Percentiles rank a stretch among this genome's conserved stretches.
Conservation (phyloP, 2,113 vertebrate species). For the Anser cygnoides region DNA sequence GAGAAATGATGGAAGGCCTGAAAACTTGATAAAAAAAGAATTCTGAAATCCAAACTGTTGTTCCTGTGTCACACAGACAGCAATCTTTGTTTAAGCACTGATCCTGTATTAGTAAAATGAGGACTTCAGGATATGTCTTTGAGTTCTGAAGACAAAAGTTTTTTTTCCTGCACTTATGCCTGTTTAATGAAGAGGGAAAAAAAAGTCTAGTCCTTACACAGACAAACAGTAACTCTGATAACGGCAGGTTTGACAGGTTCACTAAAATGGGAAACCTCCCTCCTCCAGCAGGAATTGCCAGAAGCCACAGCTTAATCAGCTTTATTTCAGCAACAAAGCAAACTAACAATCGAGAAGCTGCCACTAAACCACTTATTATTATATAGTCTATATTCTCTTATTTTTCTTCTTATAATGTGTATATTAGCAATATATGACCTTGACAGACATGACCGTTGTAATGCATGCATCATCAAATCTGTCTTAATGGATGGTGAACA, state of each 20-base stretch:
- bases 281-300: not conserved
- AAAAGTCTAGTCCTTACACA: not conserved
- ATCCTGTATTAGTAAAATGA: not conserved
- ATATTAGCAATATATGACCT: not conserved
- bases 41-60: not conserved
- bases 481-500: not conserved
- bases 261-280: not conserved
- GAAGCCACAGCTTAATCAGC: not conserved
- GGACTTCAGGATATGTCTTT: no score
- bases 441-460: not conserved
- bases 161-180: not conserved
- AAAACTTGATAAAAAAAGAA: not conserved
- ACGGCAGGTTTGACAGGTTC: not conserved
- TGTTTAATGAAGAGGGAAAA: not conserved
- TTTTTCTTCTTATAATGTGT: not conserved
- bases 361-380: not conserved
- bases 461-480: not conserved
- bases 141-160: not conserved
- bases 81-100: not conserved
- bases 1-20: not conserved
- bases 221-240: not conserved
- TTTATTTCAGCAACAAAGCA: not conserved
- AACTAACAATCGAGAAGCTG: not conserved
- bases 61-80: not conserved
- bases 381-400: not conserved